These are phyloP conservation scores for Sminthurides aquaticus DNA, from an alignment of 2,888 invertebrate species.

Conservation along the genomic window DNA sequence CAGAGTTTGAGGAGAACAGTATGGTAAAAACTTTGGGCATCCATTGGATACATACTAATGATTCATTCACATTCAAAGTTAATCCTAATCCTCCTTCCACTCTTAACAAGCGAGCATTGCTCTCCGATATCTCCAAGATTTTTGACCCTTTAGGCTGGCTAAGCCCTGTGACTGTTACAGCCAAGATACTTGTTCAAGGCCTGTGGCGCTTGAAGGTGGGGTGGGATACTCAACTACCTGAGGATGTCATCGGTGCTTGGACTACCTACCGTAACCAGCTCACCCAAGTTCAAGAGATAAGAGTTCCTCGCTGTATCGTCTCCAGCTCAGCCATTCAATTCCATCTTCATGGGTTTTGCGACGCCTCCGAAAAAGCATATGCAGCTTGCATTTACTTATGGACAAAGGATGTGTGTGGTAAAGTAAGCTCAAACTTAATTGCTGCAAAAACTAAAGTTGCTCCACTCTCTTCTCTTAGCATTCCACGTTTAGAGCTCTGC, in stretches of 20 bases:
- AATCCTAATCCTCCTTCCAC: not conserved
- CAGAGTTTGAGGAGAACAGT: not conserved
- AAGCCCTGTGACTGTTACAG: conserved; percentile 15
- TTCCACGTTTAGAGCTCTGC: conserved; percentile 13
- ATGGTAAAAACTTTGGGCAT: conserved; percentile 22
- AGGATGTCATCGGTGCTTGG: conserved; percentile 9
- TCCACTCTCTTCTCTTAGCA: not conserved
- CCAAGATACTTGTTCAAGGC: conserved; percentile 21
- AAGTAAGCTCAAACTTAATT: not conserved
- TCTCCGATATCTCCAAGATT: not conserved
- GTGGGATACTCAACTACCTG: conserved; percentile 19
- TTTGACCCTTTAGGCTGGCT: conserved; percentile 4
- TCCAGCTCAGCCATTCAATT: not conserved
- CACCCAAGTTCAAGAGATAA: not conserved
- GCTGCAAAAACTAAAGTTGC: conserved; percentile 11
- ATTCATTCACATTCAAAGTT: conserved; percentile 5
- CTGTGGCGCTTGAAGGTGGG: conserved; percentile 15
- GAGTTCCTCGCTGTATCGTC: conserved; percentile 1
- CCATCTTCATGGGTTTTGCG: conserved; percentile 13
- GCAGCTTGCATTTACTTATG: conserved; percentile 6
- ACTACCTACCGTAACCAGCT: not conserved
- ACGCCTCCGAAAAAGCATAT: conserved; percentile 6
- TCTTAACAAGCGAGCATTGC: not conserved
- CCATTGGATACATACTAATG: conserved; percentile 10
- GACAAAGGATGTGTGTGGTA: not conserved